Conservation (phyloP, 2,888 invertebrate species). For the Tipula helvola region DNA sequence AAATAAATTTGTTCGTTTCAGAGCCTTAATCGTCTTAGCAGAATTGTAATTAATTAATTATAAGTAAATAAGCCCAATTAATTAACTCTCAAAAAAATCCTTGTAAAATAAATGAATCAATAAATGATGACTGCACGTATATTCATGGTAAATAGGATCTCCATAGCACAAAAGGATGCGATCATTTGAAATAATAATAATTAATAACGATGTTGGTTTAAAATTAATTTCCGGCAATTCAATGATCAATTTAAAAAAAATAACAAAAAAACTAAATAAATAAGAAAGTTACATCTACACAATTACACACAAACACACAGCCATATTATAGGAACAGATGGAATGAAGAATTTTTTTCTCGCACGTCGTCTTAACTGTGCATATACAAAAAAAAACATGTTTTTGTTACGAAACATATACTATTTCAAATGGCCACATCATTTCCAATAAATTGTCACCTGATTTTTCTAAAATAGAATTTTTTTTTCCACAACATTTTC, state of each 20-base stretch:
- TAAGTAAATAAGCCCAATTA: too few species aligned
- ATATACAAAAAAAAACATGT: not conserved
- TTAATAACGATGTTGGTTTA: not conserved
- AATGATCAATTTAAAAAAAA: not conserved
- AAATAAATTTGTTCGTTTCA: too few species aligned
- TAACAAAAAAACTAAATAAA: not conserved
- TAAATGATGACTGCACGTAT: too few species aligned
- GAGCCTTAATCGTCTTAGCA: too few species aligned
- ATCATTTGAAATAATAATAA: not conserved
- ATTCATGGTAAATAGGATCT: too few species aligned
- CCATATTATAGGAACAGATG: not conserved
- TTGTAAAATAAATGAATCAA: too few species aligned
- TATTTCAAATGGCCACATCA: not conserved
- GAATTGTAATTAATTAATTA: too few species aligned
- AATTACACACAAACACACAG: too few species aligned
- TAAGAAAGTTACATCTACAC: not conserved
- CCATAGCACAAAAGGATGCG: not conserved
- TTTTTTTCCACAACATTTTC: not conserved
- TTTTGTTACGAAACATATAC: not conserved
- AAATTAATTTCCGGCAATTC: not conserved
- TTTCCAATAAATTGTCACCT: constrained; percentile 4
- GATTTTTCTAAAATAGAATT: not conserved
- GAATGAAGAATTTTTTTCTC: not conserved
- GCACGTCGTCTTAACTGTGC: not conserved
- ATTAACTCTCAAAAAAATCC: too few species aligned